Conservation (phyloP, 2,797 vertebrate genomes). For the Amblyraja radiata region DNA sequence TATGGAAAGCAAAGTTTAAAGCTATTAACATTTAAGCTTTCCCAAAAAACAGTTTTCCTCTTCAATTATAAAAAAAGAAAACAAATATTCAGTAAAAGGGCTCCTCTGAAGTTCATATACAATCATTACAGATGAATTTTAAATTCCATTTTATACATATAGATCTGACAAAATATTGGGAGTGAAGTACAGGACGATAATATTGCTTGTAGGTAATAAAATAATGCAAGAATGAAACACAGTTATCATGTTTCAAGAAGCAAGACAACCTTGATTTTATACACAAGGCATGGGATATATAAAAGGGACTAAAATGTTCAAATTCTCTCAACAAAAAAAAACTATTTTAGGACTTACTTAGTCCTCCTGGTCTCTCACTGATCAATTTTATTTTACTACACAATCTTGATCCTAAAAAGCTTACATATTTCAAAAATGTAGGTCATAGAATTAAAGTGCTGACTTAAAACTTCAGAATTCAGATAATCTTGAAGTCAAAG, state of each 20-base stretch:
- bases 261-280: slow-evolving; percentile 6
- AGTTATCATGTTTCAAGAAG: slow-evolving; percentile 24
- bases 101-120: slow-evolving; percentile 65
- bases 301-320: slow-evolving; percentile 7
- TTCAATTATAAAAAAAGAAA: slow-evolving; percentile 15
- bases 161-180: slow-evolving; percentile 63
- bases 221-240: slow-evolving; percentile 48
- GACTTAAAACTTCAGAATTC: slow-evolving; percentile 31
- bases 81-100: slow-evolving; percentile 52
- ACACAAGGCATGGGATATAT: not conserved
- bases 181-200: slow-evolving; percentile 73
- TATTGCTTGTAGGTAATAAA: slow-evolving; percentile 55
- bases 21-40: slow-evolving; percentile 47
- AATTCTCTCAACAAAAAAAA: not conserved
- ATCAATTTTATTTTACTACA: not conserved
- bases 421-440: not conserved
- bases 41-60: slow-evolving; percentile 45
- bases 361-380: not conserved
- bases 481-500: slow-evolving; percentile 17
- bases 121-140: slow-evolving; percentile 52
- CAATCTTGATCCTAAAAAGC: not conserved
- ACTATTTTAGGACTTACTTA: slow-evolving; percentile 1
- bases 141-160: slow-evolving; percentile 66
- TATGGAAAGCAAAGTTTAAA: slow-evolving; percentile 45
- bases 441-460: slow-evolving; percentile 27